phyloP scores from a whole-genome alignment of 2,113 vertebrate genomes.

The Quiscalus mexicanus region DNA sequence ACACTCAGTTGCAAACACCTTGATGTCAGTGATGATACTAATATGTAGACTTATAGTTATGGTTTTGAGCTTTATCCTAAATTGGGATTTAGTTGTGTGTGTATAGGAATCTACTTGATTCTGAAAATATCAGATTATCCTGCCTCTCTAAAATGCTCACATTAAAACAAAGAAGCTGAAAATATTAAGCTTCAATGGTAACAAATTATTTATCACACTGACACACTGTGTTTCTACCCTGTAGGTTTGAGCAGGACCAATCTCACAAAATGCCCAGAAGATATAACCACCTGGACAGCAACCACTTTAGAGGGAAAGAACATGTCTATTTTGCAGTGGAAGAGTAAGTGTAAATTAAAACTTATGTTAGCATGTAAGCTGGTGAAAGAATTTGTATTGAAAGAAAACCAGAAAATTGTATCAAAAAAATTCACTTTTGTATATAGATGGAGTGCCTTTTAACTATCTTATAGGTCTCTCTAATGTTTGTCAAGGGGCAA shows the following conservation, averaged over 20 bases:
- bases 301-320: conserved; percentile 28
- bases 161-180: background rate
- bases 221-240: background rate
- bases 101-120: background rate
- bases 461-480: background rate
- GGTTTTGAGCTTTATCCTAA: background rate
- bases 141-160: background rate
- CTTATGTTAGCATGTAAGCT: background rate
- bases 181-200: background rate
- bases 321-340: conserved; percentile 49
- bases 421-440: background rate
- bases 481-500: background rate
- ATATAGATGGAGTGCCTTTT: background rate
- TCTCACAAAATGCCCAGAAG: conserved; percentile 65
- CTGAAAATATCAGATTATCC: background rate
- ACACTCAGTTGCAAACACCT: background rate
- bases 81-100: background rate
- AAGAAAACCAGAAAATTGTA: background rate
- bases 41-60: background rate
- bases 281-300: background rate
- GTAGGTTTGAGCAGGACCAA: conserved; percentile 42
- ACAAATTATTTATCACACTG: background rate
- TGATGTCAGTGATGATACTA: background rate
- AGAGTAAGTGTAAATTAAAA: conserved; percentile 72
- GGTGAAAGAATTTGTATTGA: background rate